Conservation (phyloP, 2,797 vertebrate species). For the Varecia variegata region DNA sequence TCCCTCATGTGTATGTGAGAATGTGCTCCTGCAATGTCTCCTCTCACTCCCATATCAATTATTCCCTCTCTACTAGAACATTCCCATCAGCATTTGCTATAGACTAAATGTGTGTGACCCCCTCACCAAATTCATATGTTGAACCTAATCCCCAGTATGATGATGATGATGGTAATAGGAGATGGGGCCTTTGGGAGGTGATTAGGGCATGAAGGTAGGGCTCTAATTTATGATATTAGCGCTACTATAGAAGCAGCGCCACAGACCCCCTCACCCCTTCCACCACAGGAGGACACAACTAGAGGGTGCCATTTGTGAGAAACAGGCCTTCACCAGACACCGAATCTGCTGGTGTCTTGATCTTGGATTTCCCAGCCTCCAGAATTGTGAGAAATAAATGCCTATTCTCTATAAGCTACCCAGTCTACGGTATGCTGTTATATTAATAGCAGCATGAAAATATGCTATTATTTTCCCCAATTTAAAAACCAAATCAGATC, state of each 20-base stretch:
- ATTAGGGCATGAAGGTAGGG: background rate
- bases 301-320: background rate
- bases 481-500: conserved; percentile 12
- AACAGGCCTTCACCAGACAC: background rate
- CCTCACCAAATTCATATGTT: background rate
- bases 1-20: background rate
- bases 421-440: background rate
- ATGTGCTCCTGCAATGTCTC: background rate
- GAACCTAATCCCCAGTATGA: background rate
- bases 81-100: background rate
- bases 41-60: background rate
- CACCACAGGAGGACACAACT: background rate
- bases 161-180: background rate
- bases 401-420: background rate
- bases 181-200: background rate
- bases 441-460: background rate
- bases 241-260: background rate
- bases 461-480: background rate
- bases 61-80: background rate
- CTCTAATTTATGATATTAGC: background rate
- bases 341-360: background rate
- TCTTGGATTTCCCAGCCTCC: background rate
- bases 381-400: background rate
- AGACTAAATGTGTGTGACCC: background rate
- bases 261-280: background rate